Evolutionary conservation across 2,113 vertebrate species (phyloP), one percentile per base, ranked within the genome.

Genomic region (Pandion haliaetus): DNA sequence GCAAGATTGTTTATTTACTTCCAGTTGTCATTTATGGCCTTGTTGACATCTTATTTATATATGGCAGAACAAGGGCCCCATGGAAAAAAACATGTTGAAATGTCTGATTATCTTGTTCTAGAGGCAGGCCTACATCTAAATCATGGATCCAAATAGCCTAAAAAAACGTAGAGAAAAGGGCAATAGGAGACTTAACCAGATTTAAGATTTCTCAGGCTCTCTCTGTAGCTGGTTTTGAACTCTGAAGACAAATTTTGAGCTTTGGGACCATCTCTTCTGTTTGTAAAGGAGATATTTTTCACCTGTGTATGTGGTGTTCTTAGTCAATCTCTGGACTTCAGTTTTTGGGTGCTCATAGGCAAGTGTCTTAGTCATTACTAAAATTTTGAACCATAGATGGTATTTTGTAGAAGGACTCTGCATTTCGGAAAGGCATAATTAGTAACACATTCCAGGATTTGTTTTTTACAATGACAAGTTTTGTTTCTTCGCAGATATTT

Each of bases 1-100:
- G 69, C 66, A 88, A 93, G 29, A 66, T 91, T 97, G 44, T 82
- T 93, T 96, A 82, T 97, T 95, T 94, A 82, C 62, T 94, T 95
- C 88, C 82, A 52, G 9, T 97, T 95, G 82, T 95, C 83, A 87
- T 95, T 97, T 96, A 88, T 78, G 40, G 88, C 97, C 86, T 91
- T 96, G 52, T 74, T 94, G 87, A 72, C 32, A 55, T 95, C 76
- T 97, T 88, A 89, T 77, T 96, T 97, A 93, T 97, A 93, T 97
- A 88, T 81, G 94, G 91, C 67, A 91, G 96, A 97, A 97, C 94
- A 95, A 96, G 92, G 73, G 87, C 44, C 83, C 76, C 23, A 50
- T 93, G 81, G 82, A 36, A 42, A 76, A 79, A 57, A 90, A 3
- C 49, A 81, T 58, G 80, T 88, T 91, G 78, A 95, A 96, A 93